phyloP scores from a whole-genome alignment of 2,797 vertebrate genomes.

The Pitangus sulphuratus region DNA sequence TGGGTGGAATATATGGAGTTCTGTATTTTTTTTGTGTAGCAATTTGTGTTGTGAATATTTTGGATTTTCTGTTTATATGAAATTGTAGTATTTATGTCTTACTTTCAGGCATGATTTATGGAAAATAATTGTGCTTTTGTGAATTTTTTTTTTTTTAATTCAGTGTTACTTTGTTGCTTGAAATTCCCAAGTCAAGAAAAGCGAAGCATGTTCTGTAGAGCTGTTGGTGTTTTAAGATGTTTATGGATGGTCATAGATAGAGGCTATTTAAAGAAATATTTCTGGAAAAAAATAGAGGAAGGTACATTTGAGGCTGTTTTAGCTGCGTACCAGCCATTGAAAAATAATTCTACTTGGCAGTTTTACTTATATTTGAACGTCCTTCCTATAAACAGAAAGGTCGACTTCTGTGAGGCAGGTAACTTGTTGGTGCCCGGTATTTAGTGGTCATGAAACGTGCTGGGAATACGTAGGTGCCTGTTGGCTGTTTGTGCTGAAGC shows the following conservation, averaged over 20 bases:
- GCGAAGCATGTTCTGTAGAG: not conserved
- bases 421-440: not conserved
- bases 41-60: conserved; percentile 8
- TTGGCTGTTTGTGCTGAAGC: not conserved
- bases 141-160: not conserved
- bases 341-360: not conserved
- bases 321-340: not conserved
- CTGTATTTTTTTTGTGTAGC: not conserved
- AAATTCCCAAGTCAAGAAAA: not conserved
- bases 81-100: not conserved
- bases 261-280: not conserved
- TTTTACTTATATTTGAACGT: not conserved
- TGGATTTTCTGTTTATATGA: conserved; percentile 22
- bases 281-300: not conserved
- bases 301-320: not conserved
- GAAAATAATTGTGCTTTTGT: not conserved
- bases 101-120: conserved; percentile 13
- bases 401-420: not conserved
- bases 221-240: not conserved
- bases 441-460: not conserved
- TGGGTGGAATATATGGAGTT: conserved; percentile 21
- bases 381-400: not conserved
- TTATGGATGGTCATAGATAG: not conserved
- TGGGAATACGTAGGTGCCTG: not conserved
- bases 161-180: not conserved